Evolutionary conservation across 2,113 vertebrate genomes (phyloP), one percentile per base, ranked within the genome.

Genomic region (Strigops habroptila): DNA sequence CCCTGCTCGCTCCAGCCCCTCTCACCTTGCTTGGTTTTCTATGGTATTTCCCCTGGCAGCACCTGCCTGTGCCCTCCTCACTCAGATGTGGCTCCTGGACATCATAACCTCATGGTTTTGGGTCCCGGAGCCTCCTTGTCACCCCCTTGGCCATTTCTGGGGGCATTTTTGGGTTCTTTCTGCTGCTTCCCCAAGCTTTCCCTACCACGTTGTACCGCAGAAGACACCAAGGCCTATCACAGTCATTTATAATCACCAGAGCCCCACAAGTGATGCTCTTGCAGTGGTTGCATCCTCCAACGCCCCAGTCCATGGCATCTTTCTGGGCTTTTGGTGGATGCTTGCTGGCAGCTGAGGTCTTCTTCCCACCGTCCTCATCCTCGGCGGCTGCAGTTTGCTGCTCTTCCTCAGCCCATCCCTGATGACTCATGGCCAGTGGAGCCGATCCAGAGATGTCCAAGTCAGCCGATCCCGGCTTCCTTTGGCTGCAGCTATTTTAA

Each of bases 181-280:
- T 22, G 22, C 67, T 12, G 19, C 28, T 21, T 43, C n/a, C 63
- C 30, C 1, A 0, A 19, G 11, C 15, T 43, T 17, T 5, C 48
- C 55, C 39, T 33, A 9, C 19, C 24, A 10, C 4, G 0, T 10
- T 2, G 5, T 65, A 11, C 51, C 5, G 2, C 28, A 18, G 69
- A 39, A 39, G 12, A 7, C 3, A 3, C n/a, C 57, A 39, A 25
- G 2, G 0, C 4, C 5, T 1, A 27, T 18, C 51, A n/a, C 5
- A 0, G 4, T 7, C 1, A 30, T 5, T 37, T 19, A 13, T 6
- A 24, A 53, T 10, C 5, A 1, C 59, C 44, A 10, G 37, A 67
- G 39, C 25, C 37, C 49, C 74, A 10, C 19, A 4, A 4, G 68
- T 2, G 25, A 49, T 22, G 59, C 11, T 52, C 15, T 52, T 5